These are phyloP conservation scores for Equus quagga DNA, from an alignment of 2,113 vertebrate species.

Conservation along the genomic window DNA sequence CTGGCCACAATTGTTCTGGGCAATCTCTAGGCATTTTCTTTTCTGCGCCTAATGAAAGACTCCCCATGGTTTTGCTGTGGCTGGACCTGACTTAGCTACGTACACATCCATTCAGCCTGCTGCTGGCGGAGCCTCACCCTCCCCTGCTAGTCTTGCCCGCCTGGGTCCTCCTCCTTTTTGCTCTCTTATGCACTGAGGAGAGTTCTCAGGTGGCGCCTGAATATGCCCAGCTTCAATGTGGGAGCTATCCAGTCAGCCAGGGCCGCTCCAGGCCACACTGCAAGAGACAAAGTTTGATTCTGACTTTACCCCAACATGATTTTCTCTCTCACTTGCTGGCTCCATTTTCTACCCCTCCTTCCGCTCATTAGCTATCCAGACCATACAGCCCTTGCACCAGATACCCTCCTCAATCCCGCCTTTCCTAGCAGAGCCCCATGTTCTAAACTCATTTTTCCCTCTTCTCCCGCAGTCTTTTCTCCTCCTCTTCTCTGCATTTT, in stretches of 20 bases:
- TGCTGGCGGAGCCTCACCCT: no score
- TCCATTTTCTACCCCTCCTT: not conserved
- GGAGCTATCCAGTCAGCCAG: not conserved
- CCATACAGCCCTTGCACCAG: rapidly evolving
- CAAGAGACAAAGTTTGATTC: not conserved
- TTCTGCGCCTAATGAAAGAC: not conserved
- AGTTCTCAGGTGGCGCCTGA: not conserved
- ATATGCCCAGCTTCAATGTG: not conserved
- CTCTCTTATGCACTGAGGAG: not conserved
- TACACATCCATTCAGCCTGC: not conserved
- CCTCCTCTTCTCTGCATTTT: not conserved
- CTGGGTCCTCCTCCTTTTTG: not conserved
- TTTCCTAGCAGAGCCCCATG: not conserved
- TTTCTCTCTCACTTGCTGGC: not conserved
- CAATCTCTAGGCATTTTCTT: not conserved
- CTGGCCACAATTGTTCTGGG: not conserved
- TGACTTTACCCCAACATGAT: not conserved
- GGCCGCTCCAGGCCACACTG: not conserved
- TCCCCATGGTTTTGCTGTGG: not conserved
- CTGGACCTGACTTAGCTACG: not conserved
- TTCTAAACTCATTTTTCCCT: not conserved
- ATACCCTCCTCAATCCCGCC: not conserved
- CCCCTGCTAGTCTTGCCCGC: not conserved
- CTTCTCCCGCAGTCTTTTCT: not conserved
- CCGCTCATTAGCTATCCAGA: not conserved